These are phyloP conservation scores for Podotricha telesiphe DNA, from an alignment of 2,888 invertebrate genomes.

Conservation along the genomic window DNA sequence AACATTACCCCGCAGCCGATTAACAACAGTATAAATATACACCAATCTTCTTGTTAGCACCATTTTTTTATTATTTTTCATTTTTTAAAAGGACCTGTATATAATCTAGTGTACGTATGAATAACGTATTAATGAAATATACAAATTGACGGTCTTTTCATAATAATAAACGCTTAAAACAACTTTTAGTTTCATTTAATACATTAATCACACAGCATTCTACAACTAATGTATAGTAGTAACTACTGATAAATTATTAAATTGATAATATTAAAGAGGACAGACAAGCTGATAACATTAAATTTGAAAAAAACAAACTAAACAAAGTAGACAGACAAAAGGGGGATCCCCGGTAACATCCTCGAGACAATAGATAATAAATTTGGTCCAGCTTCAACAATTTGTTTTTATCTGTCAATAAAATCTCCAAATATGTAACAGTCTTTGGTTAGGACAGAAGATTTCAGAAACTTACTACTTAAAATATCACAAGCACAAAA, in stretches of 20 bases:
- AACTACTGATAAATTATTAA: slow-evolving; percentile 50
- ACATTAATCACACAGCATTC: slow-evolving; percentile 64
- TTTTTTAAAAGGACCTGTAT: slow-evolving; percentile 72
- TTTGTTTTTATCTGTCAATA: slow-evolving; percentile 59
- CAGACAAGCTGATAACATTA: slow-evolving; percentile 15
- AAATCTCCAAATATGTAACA: slow-evolving; percentile 69
- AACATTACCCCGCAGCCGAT: slow-evolving; percentile 70
- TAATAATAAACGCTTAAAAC: slow-evolving; percentile 54
- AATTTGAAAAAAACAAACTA: neutral
- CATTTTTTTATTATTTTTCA: slow-evolving; percentile 70
- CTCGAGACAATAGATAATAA: slow-evolving; percentile 52
- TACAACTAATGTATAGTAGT: slow-evolving; percentile 62
- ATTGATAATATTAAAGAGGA: slow-evolving; percentile 15
- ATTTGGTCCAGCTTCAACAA: slow-evolving; percentile 80
- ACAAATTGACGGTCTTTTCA: slow-evolving; percentile 73
- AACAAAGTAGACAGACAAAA: neutral
- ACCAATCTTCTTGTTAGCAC: slow-evolving; percentile 75
- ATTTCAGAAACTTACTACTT: slow-evolving; percentile 73
- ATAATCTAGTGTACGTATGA: slow-evolving; percentile 72
- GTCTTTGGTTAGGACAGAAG: slow-evolving; percentile 82
- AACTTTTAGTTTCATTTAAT: slow-evolving; percentile 61
- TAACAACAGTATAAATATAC: slow-evolving; percentile 64
- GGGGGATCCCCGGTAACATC: slow-evolving; percentile 3
- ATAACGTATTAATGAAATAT: slow-evolving; percentile 66
- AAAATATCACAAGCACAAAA: slow-evolving; percentile 77